These are phyloP conservation scores for Heliocidaris erythrogramma DNA, from an alignment of 35 echinoderm and acorn worm genomes.

Conservation along the genomic window DNA sequence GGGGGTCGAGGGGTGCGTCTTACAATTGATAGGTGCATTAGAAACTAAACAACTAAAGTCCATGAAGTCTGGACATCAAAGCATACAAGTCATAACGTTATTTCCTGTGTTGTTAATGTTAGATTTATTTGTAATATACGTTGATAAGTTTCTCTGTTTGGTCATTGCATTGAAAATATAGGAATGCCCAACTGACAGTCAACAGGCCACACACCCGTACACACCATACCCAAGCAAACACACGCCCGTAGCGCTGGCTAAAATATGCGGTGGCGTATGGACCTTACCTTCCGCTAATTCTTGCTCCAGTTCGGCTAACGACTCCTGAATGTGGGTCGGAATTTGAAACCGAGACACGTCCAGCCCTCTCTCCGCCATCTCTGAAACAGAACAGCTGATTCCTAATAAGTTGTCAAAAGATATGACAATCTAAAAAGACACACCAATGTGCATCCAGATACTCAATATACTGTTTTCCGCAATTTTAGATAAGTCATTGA, in stretches of 20 bases:
- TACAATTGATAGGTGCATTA: too few species aligned
- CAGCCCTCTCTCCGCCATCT: slow-evolving; percentile 43
- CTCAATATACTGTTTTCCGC: background rate
- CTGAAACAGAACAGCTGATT: background rate
- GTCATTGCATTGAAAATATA: too few species aligned
- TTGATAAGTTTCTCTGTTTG: too few species aligned
- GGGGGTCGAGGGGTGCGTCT: too few species aligned
- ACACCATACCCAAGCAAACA: background rate
- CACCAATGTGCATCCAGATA: background rate
- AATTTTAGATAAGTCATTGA: background rate
- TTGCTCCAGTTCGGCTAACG: slow-evolving; percentile 50
- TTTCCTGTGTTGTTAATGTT: too few species aligned
- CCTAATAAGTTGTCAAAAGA: background rate
- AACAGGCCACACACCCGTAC: background rate
- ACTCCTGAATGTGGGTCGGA: slow-evolving; percentile 48
- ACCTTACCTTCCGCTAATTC: slow-evolving; percentile 53
- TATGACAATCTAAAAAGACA: background rate
- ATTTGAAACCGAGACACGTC: slow-evolving; percentile 48
- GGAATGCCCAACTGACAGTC: background rate
- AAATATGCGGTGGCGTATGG: background rate
- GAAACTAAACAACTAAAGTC: too few species aligned
- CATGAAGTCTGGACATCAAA: too few species aligned
- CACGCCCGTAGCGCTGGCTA: slow-evolving; percentile 26
- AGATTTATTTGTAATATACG: too few species aligned
- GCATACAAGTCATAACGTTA: too few species aligned